These are phyloP conservation scores for Diabrotica balteata DNA, from an alignment of 2,888 invertebrate genomes.

Conservation along the genomic window DNA sequence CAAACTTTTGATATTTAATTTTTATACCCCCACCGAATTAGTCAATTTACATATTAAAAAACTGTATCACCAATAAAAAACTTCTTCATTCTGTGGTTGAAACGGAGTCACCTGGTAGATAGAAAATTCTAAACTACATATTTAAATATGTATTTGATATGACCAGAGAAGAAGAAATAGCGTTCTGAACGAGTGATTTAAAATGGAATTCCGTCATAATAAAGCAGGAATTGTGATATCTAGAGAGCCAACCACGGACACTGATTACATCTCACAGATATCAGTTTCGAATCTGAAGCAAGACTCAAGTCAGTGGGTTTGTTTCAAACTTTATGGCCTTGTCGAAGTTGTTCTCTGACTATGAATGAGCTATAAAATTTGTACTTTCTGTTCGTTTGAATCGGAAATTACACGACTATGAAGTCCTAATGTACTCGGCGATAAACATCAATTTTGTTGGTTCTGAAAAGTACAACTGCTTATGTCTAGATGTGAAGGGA, in stretches of 20 bases:
- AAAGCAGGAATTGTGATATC: conserved; percentile 22
- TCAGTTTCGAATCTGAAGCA: conserved; percentile 26
- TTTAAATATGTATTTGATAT: not conserved
- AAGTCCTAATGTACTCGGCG: too few species aligned
- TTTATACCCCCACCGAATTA: too few species aligned
- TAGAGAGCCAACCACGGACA: conserved; percentile 28
- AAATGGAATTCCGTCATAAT: conserved; percentile 19
- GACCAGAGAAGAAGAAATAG: not conserved
- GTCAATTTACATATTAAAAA: too few species aligned
- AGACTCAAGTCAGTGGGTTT: conserved; percentile 26
- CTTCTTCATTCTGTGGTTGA: too few species aligned
- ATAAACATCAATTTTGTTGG: too few species aligned
- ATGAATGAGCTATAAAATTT: conserved; percentile 34
- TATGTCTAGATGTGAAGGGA: too few species aligned
- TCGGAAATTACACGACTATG: too few species aligned
- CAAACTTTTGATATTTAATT: too few species aligned
- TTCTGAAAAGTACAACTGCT: too few species aligned
- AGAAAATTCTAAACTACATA: too few species aligned
- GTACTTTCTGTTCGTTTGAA: conserved; percentile 21
- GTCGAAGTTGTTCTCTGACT: conserved; percentile 18
- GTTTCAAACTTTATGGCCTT: conserved; percentile 23
- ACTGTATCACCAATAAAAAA: too few species aligned
- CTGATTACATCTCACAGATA: conserved; percentile 28
- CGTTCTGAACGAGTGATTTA: conserved; percentile 16
- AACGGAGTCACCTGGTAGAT: too few species aligned